Evolutionary conservation across 2,113 vertebrate genomes (phyloP), one percentile per base, ranked within the genome.

Genomic region (Megaceryle torquata): DNA sequence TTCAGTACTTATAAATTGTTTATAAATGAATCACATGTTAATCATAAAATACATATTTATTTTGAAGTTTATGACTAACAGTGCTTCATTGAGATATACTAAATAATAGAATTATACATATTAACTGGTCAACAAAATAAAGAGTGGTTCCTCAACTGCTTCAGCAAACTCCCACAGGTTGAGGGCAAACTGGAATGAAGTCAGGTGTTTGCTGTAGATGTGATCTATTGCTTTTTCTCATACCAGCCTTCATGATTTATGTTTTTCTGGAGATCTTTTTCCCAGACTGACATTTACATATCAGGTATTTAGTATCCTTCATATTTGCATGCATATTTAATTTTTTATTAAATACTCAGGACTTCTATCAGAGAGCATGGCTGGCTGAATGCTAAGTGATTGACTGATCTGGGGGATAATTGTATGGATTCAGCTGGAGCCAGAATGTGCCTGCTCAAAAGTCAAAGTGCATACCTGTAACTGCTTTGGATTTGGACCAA

Each of bases 351-450:
- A 78, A 82, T 43, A 77, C 50, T 46, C 35, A 76, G 12, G 31
- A 25, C 39, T 90, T 53, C 26, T 53, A 12, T 82, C 24, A 15
- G 19, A 59, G 61, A 63, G 8, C 53, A 31, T n/a, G 63, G 90
- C 64, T 92, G 44, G 53, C 74, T 91, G 80, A 71, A 96, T 91
- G 60, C 44, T 88, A 94, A 94, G 89, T 70, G 64, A 86, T 77
- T 92, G 69, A 50, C 71, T 89, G 56, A 78, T 94, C 75, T 91
- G 41, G 28, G 53, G 33, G 29, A 68, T 82, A 91, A 94, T 95
- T 93, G 59, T 56, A 61, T 22, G 13, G 20, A 79, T 95, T 90
- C 82, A 65, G 41, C 83, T 80, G 82, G 31, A 80, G 89, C 25
- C 17, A 48, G 67, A 60, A 13, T 39, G 15, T 75, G 71, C 44